These are phyloP conservation scores for Dendrocincla tyrannina DNA, from an alignment of 2,797 vertebrate genomes.

Conservation along the genomic window DNA sequence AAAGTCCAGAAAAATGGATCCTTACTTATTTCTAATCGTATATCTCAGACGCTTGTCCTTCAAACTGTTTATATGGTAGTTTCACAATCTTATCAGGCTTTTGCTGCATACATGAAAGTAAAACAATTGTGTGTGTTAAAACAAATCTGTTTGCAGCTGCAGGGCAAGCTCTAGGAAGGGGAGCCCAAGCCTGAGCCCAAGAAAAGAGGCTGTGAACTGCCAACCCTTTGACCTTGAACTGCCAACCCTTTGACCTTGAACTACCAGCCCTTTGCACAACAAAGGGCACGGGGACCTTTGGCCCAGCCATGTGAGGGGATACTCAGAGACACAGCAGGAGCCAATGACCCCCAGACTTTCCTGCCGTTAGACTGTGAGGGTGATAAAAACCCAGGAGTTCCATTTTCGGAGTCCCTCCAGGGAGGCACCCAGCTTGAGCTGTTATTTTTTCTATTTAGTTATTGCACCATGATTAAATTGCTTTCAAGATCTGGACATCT, in stretches of 20 bases:
- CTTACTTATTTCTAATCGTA: not conserved
- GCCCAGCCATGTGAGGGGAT: not conserved
- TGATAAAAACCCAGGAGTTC: not conserved
- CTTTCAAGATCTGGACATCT: not conserved
- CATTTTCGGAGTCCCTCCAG: not conserved
- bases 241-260: too few relatives aligned
- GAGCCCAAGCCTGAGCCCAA: not conserved
- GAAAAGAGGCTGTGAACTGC: not conserved
- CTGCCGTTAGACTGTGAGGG: not conserved
- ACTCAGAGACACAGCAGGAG: not conserved
- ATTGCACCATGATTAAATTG: not conserved
- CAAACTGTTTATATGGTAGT: not conserved
- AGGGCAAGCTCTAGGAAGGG: not conserved
- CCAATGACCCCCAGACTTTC: not conserved
- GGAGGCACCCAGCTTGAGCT: not conserved
- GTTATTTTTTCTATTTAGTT: not conserved
- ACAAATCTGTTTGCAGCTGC: not conserved
- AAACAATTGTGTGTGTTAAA: not conserved
- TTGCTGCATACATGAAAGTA: not conserved
- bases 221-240: not conserved
- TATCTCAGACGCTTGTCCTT: not conserved
- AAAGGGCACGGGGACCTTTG: not conserved
- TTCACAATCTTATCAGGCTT: slow-evolving; percentile 7
- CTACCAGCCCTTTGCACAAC: not conserved
- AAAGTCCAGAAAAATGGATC: not conserved